These are phyloP conservation scores for Lepidurus couesii DNA, from an alignment of 1,140 invertebrate genomes.

Conservation along the genomic window DNA sequence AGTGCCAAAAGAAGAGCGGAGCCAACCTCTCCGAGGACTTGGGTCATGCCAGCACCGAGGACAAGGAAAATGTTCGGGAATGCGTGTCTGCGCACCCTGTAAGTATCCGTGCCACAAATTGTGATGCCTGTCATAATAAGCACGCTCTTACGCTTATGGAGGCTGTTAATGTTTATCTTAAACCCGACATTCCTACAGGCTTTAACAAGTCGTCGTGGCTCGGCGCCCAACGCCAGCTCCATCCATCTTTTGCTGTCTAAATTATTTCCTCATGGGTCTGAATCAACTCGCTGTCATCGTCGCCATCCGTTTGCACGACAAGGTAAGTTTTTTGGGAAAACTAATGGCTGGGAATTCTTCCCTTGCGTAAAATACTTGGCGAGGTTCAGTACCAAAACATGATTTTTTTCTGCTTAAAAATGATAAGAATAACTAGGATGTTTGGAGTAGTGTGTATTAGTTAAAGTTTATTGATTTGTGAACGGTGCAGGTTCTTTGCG, in stretches of 20 bases:
- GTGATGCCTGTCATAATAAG: slow-evolving; percentile 42
- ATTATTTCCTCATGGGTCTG: slow-evolving; percentile 20
- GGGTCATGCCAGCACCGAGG: slow-evolving; percentile 39
- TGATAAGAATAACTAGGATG: no score
- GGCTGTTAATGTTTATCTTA: slow-evolving; percentile 44
- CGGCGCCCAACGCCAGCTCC: slow-evolving; percentile 37
- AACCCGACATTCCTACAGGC: slow-evolving; percentile 37
- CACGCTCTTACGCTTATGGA: slow-evolving; percentile 36
- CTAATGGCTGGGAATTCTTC: not conserved
- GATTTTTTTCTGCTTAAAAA: no score
- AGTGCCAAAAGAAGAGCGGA: not conserved
- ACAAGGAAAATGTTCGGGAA: slow-evolving; percentile 41
- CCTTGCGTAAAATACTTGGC: no score
- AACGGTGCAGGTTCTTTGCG: slow-evolving; percentile 29
- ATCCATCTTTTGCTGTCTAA: slow-evolving; percentile 38
- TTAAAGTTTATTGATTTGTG: slow-evolving; percentile 23
- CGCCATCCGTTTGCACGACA: not conserved
- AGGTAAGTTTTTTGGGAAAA: not conserved
- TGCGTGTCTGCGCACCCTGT: slow-evolving; percentile 23
- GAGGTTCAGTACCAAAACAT: no score
- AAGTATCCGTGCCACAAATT: slow-evolving; percentile 12
- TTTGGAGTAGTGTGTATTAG: not conserved
- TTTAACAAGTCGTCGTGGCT: slow-evolving; percentile 35
- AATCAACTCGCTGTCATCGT: not conserved
- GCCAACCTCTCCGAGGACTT: not conserved